Evolutionary conservation across 2,113 vertebrate species (phyloP), one percentile per base, ranked within the genome.

Genomic region (Gobiocypris rarus): DNA sequence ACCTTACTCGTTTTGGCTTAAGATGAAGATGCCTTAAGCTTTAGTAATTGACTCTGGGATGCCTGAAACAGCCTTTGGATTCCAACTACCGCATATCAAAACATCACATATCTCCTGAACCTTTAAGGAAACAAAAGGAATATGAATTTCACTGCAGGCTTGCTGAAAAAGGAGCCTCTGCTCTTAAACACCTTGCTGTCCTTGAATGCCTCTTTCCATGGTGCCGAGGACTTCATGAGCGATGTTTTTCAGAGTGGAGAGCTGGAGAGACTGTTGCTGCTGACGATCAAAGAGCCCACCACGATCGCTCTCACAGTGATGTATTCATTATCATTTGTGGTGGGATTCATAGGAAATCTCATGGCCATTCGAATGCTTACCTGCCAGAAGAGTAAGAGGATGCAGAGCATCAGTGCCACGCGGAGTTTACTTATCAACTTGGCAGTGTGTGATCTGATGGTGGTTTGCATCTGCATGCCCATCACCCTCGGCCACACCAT

Each of bases 391-490:
- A 93, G 90, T 61, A 91, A 91, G 0, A 92, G 91, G 3, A 81
- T 93, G 11, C 92, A 95, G n/a, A 93, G 95, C 7, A 91, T 96
- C 80, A 97, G 95, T 1, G 94, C 97, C 88, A 98, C 96, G 3
- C 92, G 95, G 83, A 96, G 91, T 75, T 94, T 98, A 56, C 92
- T 97, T 88, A 94, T 97, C 84, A 98, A 98, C 93, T 86, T 98
- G 90, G 96, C 97, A 0, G 94, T 96, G 83, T 98, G 97, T 0
- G 97, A 98, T 91, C 93, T 98, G 85, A 96, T 97, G 88, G 97
- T 97, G 92, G 96, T 98, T 83, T 97, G 95, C 0, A 89, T 97
- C 83, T 98, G 97, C 91, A 97, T 98, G 97, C 97, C 97, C 89
- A 94, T 97, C 90, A 97, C 96, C 0, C 92, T 96, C 50, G 97